phyloP scores from a whole-genome alignment of 2,888 invertebrate genomes.

The Dynastes grantii region DNA sequence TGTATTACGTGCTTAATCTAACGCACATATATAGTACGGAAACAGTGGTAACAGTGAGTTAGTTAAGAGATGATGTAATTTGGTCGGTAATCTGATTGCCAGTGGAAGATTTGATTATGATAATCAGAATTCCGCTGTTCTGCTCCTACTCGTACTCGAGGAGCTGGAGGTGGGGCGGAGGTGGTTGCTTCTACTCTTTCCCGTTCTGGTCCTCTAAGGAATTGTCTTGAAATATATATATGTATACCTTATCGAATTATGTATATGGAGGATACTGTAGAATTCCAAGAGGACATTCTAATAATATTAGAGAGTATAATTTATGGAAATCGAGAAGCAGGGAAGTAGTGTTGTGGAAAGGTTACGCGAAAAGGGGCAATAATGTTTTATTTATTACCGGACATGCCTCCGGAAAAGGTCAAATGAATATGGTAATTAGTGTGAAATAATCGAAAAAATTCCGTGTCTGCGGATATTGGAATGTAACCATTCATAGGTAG shows the following conservation, averaged over 20 bases:
- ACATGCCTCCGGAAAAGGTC: neutral
- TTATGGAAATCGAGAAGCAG: slow-evolving; percentile 36
- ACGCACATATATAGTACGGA: slow-evolving; percentile 57
- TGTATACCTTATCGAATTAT: slow-evolving; percentile 55
- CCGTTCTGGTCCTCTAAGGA: slow-evolving; percentile 22
- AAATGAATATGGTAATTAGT: slow-evolving; percentile 11
- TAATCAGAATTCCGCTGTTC: slow-evolving; percentile 60
- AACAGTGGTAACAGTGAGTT: slow-evolving; percentile 66
- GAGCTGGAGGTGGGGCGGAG: neutral
- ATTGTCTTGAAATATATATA: slow-evolving; percentile 39
- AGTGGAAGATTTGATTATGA: slow-evolving; percentile 68
- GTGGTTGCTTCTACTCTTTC: slow-evolving; percentile 1
- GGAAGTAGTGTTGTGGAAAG: neutral
- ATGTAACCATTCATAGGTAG: too few relatives aligned
- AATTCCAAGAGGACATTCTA: slow-evolving; percentile 44
- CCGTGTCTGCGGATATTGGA: too few relatives aligned
- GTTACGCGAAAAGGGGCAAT: slow-evolving; percentile 15
- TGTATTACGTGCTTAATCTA: slow-evolving; percentile 56
- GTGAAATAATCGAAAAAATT: neutral
- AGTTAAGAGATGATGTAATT: slow-evolving; percentile 68
- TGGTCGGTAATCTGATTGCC: slow-evolving; percentile 67
- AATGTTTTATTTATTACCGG: slow-evolving; percentile 32
- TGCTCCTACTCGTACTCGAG: slow-evolving; percentile 25
- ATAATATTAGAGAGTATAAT: slow-evolving; percentile 41
- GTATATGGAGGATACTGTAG: slow-evolving; percentile 30